phyloP scores from a whole-genome alignment of 1,140 invertebrate species.

The Bombus turneri region DNA sequence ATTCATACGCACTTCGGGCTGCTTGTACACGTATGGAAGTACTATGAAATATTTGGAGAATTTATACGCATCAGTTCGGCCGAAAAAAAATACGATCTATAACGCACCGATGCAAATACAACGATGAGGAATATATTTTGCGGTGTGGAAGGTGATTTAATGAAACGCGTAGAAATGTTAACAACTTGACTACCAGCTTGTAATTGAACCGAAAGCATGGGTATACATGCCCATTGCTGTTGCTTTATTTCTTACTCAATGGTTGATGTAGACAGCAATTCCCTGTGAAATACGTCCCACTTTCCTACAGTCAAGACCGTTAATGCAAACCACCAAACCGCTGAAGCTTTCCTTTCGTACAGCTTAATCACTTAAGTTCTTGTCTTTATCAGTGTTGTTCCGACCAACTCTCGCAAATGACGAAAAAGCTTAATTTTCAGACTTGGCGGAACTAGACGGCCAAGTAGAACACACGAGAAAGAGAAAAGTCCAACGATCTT shows the following conservation, averaged over 20 bases:
- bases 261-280: constrained; percentile 67
- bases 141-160: constrained; percentile 51
- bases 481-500: background rate
- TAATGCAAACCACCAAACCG: constrained; percentile 70
- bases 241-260: constrained; percentile 69
- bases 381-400: constrained; percentile 65
- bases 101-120: background rate
- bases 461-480: background rate
- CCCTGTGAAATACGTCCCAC: constrained; percentile 66
- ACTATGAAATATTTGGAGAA: constrained; percentile 17
- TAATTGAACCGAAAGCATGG: constrained; percentile 67
- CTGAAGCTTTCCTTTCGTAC: constrained; percentile 63
- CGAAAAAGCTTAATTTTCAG: constrained; percentile 45
- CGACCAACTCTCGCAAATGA: constrained; percentile 34
- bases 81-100: constrained; percentile 15
- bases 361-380: constrained; percentile 69
- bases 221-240: constrained; percentile 59
- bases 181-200: constrained; percentile 55
- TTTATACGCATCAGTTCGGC: background rate
- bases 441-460: background rate
- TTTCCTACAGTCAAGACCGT: constrained; percentile 65
- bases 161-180: constrained; percentile 60
- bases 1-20: constrained; percentile 11
- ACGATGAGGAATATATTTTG: constrained; percentile 19
- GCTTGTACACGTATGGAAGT: background rate